Conservation (phyloP, 2,797 vertebrate genomes). For the Poecilia picta region DNA sequence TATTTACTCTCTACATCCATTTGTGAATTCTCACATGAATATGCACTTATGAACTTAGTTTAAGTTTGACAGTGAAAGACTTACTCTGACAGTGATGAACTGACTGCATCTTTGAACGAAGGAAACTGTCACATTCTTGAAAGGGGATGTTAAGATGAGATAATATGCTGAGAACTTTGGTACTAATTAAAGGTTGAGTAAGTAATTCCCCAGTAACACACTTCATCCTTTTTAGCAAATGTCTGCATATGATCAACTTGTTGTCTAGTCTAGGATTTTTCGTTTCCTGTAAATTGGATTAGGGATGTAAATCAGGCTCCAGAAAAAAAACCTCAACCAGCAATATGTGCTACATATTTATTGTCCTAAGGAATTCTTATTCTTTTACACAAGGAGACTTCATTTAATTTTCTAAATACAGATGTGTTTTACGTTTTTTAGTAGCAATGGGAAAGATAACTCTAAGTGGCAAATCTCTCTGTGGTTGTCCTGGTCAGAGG, state of each 20-base stretch:
- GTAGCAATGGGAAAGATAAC: neutral
- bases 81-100: slow-evolving; percentile 57
- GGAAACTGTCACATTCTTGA: slow-evolving; percentile 27
- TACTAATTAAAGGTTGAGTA: slow-evolving; percentile 8
- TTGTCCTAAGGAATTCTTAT: neutral
- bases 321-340: neutral
- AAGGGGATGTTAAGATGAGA: slow-evolving; percentile 9
- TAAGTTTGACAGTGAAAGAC: slow-evolving; percentile 45
- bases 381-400: neutral
- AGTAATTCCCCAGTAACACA: neutral
- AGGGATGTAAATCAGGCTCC: neutral
- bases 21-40: slow-evolving; percentile 17
- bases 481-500: neutral
- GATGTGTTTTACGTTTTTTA: neutral
- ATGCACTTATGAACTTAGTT: slow-evolving; percentile 25
- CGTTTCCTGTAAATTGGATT: neutral
- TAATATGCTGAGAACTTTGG: slow-evolving; percentile 23
- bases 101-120: slow-evolving; percentile 42
- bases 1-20: slow-evolving; percentile 10
- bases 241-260: slow-evolving; percentile 3
- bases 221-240: neutral
- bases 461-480: neutral
- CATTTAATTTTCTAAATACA: neutral
- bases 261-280: neutral
- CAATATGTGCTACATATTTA: neutral